phyloP scores from a whole-genome alignment of 2,113 vertebrate genomes.

The Isurus oxyrinchus region DNA sequence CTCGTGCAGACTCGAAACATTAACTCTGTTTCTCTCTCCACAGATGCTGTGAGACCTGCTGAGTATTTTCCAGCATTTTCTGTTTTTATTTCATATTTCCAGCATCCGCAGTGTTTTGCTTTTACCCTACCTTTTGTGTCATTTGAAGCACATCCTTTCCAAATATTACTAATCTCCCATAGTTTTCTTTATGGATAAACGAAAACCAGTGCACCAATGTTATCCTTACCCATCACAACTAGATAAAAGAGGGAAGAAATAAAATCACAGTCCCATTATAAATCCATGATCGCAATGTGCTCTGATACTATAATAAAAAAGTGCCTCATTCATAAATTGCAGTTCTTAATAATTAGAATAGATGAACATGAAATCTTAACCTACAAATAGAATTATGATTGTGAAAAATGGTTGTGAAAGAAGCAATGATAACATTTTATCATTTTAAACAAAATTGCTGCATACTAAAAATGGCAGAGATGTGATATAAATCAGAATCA shows the following conservation, averaged over 20 bases:
- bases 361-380: neutral
- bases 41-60: too few relatives aligned
- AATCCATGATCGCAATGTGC: neutral
- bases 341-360: neutral
- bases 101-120: too few relatives aligned
- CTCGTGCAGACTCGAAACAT: too few relatives aligned
- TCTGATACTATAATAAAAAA: neutral
- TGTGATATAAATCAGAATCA: neutral
- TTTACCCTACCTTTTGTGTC: too few relatives aligned
- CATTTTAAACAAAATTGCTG: neutral
- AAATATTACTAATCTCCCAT: neutral
- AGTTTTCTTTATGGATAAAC: neutral
- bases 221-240: neutral
- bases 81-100: too few relatives aligned
- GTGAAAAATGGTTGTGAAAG: too few relatives aligned
- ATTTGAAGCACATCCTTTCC: neutral
- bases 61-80: too few relatives aligned
- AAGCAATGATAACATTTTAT: too few relatives aligned
- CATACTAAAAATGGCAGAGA: neutral
- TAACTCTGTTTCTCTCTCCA: too few relatives aligned
- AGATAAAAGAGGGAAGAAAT: neutral
- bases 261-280: neutral
- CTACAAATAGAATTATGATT: too few relatives aligned
- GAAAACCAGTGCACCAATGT: neutral
- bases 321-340: neutral